Conservation (phyloP, 2,113 vertebrate species). For the Theristicus caerulescens region DNA sequence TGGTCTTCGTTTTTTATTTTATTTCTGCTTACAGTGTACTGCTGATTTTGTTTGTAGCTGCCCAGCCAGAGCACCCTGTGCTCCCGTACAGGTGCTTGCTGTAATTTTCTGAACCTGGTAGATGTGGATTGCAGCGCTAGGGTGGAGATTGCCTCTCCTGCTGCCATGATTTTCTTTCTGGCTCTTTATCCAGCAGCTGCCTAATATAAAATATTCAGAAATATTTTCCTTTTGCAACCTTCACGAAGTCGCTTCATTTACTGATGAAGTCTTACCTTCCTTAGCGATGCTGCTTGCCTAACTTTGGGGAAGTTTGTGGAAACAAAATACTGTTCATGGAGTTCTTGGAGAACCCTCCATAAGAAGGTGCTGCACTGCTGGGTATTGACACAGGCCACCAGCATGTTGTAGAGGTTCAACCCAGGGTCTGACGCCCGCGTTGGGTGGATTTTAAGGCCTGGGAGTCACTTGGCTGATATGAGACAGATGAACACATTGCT, state of each 20-base stretch:
- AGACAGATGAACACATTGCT: neutral
- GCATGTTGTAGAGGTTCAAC: rapidly evolving
- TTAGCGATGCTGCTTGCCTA: neutral
- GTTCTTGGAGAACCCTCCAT: neutral
- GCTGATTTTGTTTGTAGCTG: neutral
- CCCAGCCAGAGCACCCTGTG: neutral
- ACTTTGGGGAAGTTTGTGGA: neutral
- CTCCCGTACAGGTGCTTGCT: neutral
- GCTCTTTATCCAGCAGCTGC: neutral
- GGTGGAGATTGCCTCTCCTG: neutral
- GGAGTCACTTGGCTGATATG: neutral
- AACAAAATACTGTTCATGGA: neutral
- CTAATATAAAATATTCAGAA: neutral
- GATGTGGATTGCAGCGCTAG: neutral
- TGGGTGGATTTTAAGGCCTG: neutral
- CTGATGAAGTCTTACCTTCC: neutral
- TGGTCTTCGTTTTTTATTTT: rapidly evolving
- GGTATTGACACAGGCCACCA: rapidly evolving
- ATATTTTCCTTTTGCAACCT: neutral
- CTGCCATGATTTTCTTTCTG: neutral
- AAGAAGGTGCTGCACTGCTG: neutral
- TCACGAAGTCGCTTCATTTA: rapidly evolving
- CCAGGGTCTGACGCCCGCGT: rapidly evolving
- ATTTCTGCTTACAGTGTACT: neutral
- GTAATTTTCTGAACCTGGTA: rapidly evolving